phyloP scores from a whole-genome alignment of 2,797 vertebrate genomes.

The Sebastes kiyomatsui region DNA sequence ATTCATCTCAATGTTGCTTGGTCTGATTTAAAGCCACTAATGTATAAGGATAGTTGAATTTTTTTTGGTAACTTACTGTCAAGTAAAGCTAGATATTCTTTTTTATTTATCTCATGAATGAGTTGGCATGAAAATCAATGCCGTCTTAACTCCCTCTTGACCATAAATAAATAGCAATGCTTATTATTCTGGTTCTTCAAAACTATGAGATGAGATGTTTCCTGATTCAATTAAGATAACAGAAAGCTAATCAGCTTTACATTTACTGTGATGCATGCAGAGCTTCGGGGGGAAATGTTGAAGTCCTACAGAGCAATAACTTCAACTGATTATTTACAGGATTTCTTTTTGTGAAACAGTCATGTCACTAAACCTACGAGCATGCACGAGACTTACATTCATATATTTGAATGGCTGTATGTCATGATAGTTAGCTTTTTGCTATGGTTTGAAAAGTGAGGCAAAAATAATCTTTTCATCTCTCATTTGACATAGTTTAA shows the following conservation, averaged over 20 bases:
- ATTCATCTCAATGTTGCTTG: not conserved
- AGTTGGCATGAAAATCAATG: not conserved
- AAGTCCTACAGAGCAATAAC: not conserved
- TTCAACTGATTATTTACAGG: not conserved
- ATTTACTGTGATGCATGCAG: not conserved
- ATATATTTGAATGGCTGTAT: not conserved
- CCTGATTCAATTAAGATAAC: not conserved
- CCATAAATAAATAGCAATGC: not conserved
- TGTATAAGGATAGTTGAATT: not conserved
- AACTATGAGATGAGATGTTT: not conserved
- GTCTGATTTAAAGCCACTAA: not conserved
- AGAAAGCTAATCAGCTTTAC: not conserved
- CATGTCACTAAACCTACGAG: not conserved
- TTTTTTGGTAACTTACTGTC: not conserved
- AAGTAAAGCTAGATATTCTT: not conserved
- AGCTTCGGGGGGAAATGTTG: not conserved
- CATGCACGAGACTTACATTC: not conserved
- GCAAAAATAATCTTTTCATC: not conserved
- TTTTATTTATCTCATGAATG: not conserved
- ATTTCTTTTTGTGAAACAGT: not conserved
- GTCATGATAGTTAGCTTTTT: fast-evolving
- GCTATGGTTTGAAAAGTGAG: not conserved
- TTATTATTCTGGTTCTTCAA: not conserved
- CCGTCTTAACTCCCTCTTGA: not conserved
- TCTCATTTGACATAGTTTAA: not conserved